Evolutionary conservation across 2,888 invertebrate species (phyloP).

Genomic region (Latrodectus hesperus): DNA sequence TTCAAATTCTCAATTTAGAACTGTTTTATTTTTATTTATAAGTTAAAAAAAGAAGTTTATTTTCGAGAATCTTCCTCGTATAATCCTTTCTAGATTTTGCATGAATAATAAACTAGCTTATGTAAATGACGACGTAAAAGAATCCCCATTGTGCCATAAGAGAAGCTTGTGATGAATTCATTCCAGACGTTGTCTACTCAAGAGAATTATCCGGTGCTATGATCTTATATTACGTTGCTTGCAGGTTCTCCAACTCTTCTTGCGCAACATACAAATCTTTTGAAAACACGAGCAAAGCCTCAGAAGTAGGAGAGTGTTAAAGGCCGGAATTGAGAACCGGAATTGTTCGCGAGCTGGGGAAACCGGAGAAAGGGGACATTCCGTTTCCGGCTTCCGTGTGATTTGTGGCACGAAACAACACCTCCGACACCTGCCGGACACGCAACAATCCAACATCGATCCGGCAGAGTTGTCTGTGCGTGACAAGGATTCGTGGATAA

Average conservation of each 20-base stretch:
- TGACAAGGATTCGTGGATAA: conserved; percentile 15
- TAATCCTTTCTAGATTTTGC: too few species aligned
- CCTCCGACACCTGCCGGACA: conserved; percentile 11
- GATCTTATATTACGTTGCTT: too few species aligned
- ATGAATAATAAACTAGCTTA: too few species aligned
- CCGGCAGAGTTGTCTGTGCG: conserved; percentile 7
- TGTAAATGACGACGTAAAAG: too few species aligned
- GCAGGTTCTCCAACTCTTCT: too few species aligned
- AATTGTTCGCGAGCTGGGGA: not conserved
- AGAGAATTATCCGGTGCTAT: too few species aligned
- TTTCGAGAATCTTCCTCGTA: too few species aligned
- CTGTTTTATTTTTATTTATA: too few species aligned
- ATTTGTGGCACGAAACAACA: conserved; percentile 42
- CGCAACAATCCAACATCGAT: conserved; percentile 19
- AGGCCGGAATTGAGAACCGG: conserved; percentile 31
- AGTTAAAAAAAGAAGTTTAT: too few species aligned
- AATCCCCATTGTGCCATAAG: not conserved
- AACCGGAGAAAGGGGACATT: conserved; percentile 18
- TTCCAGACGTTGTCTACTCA: not conserved
- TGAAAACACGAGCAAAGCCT: not conserved
- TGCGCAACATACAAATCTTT: not conserved
- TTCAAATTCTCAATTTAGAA: too few species aligned
- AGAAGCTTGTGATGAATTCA: not conserved
- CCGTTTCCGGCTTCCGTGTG: conserved; percentile 62
- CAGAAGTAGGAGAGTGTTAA: conserved; percentile 20